Evolutionary conservation across 2,888 invertebrate genomes (phyloP).

Genomic region (Kryphioiulus occultus): DNA sequence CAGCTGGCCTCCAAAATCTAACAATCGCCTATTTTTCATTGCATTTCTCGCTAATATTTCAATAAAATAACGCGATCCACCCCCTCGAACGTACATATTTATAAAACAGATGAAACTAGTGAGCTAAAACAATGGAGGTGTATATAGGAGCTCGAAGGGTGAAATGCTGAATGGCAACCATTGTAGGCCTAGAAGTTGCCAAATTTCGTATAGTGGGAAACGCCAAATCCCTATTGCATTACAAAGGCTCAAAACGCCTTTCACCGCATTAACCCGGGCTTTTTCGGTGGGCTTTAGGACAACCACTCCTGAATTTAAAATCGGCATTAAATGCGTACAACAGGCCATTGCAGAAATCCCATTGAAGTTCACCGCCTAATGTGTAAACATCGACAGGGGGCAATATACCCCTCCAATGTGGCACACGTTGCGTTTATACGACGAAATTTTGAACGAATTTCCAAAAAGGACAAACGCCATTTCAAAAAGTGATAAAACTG

Average conservation of each 20-base stretch:
- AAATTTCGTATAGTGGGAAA: not conserved
- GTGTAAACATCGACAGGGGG: not conserved
- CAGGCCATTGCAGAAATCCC: not conserved
- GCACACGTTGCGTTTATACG: not conserved
- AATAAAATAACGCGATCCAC: not conserved
- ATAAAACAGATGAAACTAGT: conserved; percentile 14
- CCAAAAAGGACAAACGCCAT: too few species aligned
- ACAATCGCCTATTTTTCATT: conserved; percentile 2
- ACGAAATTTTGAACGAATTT: not conserved
- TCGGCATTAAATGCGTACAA: conserved; percentile 43
- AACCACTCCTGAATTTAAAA: conserved; percentile 47
- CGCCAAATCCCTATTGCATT: conserved; percentile 7
- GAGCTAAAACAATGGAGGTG: conserved; percentile 33
- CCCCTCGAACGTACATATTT: conserved; percentile 33
- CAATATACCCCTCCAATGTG: not conserved
- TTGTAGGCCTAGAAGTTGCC: conserved; percentile 37
- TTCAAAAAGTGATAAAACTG: too few species aligned
- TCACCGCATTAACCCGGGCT: conserved; percentile 37
- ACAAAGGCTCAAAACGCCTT: conserved; percentile 27
- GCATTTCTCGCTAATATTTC: not conserved
- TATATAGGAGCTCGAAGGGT: not conserved
- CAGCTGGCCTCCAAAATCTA: conserved; percentile 1
- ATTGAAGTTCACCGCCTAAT: conserved; percentile 39
- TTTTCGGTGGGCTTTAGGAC: conserved; percentile 32
- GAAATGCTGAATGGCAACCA: conserved; percentile 24